Conservation (phyloP, 2,797 vertebrate genomes). For the Cynopterus sphinx region DNA sequence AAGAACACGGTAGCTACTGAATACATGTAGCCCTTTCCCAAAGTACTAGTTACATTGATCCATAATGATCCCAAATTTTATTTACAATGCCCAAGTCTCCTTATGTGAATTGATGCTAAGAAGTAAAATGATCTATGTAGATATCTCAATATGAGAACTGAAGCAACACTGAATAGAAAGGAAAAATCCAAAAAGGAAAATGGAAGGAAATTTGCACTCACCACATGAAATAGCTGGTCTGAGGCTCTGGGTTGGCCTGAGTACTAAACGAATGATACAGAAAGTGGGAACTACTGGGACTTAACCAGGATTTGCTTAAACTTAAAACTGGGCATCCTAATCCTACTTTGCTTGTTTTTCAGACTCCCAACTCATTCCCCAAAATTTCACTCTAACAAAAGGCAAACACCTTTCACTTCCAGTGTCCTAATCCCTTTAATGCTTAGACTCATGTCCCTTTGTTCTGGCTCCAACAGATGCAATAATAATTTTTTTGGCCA, state of each 20-base stretch:
- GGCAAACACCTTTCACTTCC: constrained; percentile 51
- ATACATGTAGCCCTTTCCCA: background rate
- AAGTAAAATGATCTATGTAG: background rate
- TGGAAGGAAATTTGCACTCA: background rate
- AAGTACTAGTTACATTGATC: background rate
- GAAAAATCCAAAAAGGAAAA: background rate
- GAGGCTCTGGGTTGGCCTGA: background rate
- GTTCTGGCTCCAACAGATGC: background rate
- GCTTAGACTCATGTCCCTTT: constrained; percentile 34
- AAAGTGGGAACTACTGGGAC: background rate
- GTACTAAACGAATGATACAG: background rate
- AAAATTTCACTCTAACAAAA: constrained; percentile 32
- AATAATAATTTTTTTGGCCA: background rate
- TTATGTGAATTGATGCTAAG: background rate
- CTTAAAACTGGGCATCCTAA: background rate
- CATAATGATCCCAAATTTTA: background rate
- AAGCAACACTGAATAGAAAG: background rate
- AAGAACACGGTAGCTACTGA: background rate
- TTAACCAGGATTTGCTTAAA: background rate
- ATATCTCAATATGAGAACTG: background rate
- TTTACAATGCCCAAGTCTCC: background rate
- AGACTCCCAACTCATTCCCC: background rate
- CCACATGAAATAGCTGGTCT: background rate
- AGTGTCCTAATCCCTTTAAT: constrained; percentile 70
- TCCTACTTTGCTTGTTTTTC: background rate